Base-by-base conservation (phyloP, 2,888 invertebrate species). In the Thecocarcelia acutangulata region DNA sequence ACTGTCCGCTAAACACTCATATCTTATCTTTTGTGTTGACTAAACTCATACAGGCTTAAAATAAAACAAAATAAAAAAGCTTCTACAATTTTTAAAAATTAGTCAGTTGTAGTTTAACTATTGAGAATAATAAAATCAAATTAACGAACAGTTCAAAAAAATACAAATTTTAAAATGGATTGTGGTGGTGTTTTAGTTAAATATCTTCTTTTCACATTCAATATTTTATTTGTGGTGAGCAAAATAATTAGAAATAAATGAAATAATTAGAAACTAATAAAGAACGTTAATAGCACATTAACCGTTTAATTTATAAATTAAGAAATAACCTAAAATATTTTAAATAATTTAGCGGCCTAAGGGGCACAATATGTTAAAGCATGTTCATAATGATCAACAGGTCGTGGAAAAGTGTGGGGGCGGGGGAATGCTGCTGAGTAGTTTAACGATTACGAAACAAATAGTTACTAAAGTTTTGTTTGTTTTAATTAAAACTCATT, bases 161-260 rank as follows among this genome's bases (percentile, higher is more conserved):
- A 13, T 40, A 19, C 15, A 40, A 37, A 24, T 40, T 52, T 40
- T 1, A 92, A 91, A 88, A 94, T 94, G 94, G 93, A 93, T 91
- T 94, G 94, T 90, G 94, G 94, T 88, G 94, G 94, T 91, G 93
- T 94, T 90, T 93, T 95, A 91, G 93, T 95, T 88, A 96, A 96
- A 92, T 96, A 95, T 92, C 93, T 96, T 87, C 93, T 96, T 83
- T 96, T 96, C 90, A 92, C 95, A 91, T 95, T 96, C 91, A 96
- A 96, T 89, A 91, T 95, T 87, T 87, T 95, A 77, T 95, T 95
- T 89, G 94, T 94, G 93, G 95, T 95, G 91, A 95, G 95, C 74
- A 69, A 56, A 24, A 48, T 15, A 54, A 52, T n/a, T 28, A 21
- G 50, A 28, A 11, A 42, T n/a, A 37, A 8, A 54, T 28, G 42